Percentiles rank a stretch among this genome's conserved stretches.
Conservation (phyloP, 2,888 invertebrate species). For the Leptinotarsa tumamoca region DNA sequence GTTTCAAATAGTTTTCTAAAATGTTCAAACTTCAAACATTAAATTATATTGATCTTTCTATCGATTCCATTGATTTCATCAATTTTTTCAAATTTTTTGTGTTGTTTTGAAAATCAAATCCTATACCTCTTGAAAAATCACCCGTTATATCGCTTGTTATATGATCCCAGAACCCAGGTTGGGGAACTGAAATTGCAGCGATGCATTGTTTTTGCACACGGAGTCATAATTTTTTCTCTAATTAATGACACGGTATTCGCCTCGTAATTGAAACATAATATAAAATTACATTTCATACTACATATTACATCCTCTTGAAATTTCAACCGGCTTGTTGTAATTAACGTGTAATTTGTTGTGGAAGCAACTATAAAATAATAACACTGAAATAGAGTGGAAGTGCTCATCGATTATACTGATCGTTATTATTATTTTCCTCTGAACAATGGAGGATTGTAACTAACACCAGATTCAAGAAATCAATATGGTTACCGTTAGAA, state of each 20-base stretch:
- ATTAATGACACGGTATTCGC: conserved; percentile 4
- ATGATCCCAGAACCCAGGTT: background rate
- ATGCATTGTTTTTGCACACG: conserved; percentile 3
- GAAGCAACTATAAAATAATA: conserved; percentile 8
- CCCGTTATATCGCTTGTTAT: too few relatives aligned
- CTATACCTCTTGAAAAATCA: too few relatives aligned
- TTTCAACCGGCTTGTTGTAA: background rate
- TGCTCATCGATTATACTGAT: background rate
- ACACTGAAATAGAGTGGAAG: conserved; percentile 5
- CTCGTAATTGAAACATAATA: conserved; percentile 10
- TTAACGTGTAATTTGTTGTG: conserved; percentile 11
- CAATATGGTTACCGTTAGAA: background rate
- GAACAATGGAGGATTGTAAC: background rate
- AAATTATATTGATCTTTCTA: too few relatives aligned
- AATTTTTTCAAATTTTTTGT: too few relatives aligned
- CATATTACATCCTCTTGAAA: conserved; percentile 8
- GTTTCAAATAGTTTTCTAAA: too few relatives aligned
- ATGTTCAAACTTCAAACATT: too few relatives aligned
- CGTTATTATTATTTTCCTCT: background rate
- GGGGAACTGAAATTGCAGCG: conserved; percentile 1
- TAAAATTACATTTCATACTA: conserved; percentile 7
- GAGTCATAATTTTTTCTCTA: background rate
- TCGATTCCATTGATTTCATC: too few relatives aligned
- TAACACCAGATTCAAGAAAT: background rate
- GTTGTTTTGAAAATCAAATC: too few relatives aligned